These are phyloP conservation scores for Erebia aethiops DNA, from an alignment of 2,888 invertebrate genomes.

Conservation along the genomic window DNA sequence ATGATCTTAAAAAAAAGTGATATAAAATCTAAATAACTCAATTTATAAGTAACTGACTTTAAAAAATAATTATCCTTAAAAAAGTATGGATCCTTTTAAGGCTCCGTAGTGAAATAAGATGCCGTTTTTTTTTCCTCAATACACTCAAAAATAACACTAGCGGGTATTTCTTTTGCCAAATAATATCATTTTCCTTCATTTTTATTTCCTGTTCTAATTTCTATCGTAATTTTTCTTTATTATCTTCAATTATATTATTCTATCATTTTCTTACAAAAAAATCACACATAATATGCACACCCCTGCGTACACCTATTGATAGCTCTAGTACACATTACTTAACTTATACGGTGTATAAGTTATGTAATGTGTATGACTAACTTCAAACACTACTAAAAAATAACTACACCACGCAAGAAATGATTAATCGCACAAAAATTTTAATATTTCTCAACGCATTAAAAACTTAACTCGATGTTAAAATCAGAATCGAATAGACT, in stretches of 20 bases:
- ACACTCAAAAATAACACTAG: too few species aligned
- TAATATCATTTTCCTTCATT: too few species aligned
- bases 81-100: too few species aligned
- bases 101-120: too few species aligned
- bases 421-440: neutral
- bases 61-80: too few species aligned
- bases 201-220: neutral
- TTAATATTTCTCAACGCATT: neutral
- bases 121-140: too few species aligned
- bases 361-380: neutral
- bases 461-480: neutral
- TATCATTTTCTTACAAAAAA: too few species aligned
- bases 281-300: neutral
- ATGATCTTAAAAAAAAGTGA: slow-evolving; percentile 19
- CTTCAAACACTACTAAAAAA: neutral
- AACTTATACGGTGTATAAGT: too few species aligned
- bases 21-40: neutral
- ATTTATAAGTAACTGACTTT: neutral
- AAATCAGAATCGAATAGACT: neutral
- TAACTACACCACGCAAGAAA: too few species aligned
- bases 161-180: too few species aligned
- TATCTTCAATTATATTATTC: too few species aligned
- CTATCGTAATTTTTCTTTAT: neutral
- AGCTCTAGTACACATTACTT: neutral
- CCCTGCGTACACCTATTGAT: neutral